A percentile compares a stretch with the other conserved stretches of the same genome.
phyloP scores from a whole-genome alignment of 2,113 vertebrate species.

The Oryzias celebensis region DNA sequence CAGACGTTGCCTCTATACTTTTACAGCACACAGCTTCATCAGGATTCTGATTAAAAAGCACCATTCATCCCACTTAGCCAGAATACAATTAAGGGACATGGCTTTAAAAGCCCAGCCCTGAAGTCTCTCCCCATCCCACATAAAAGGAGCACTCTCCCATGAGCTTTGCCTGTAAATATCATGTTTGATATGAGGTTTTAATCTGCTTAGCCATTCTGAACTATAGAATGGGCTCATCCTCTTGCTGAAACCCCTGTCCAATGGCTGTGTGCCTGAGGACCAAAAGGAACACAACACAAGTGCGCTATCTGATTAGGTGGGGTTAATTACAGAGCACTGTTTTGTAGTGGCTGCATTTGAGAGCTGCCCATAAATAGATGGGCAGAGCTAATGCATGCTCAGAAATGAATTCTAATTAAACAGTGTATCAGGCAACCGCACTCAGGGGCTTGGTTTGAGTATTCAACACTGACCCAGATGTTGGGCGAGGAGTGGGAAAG shows the following conservation, averaged over 20 bases:
- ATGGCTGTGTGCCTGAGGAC: conserved; percentile 77
- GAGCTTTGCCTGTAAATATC: conserved; percentile 77
- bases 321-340: conserved; percentile 83
- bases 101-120: conserved; percentile 73
- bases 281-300: conserved; percentile 74
- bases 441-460: conserved; percentile 68
- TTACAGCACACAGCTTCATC: conserved; percentile 60
- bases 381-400: conserved; percentile 77
- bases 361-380: conserved; percentile 80
- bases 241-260: conserved; percentile 71
- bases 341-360: conserved; percentile 80
- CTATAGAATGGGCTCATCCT: conserved; percentile 78
- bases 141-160: conserved; percentile 78
- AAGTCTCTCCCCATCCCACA: conserved; percentile 67
- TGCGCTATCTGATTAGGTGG: conserved; percentile 80
- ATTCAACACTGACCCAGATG: conserved; percentile 60
- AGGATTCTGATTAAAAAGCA: conserved; percentile 77
- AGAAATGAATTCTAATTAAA: conserved; percentile 81
- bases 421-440: conserved; percentile 65
- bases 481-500: conserved; percentile 51
- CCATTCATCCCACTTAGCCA: conserved; percentile 75
- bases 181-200: conserved; percentile 81
- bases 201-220: conserved; percentile 81
- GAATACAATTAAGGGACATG: conserved; percentile 78
- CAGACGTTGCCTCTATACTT: conserved; percentile 61